Percentiles rank a stretch among this genome's conserved stretches.
These are phyloP conservation scores for Drosophila helvetica DNA, from an alignment of 2,888 invertebrate species.

Conservation along the genomic window DNA sequence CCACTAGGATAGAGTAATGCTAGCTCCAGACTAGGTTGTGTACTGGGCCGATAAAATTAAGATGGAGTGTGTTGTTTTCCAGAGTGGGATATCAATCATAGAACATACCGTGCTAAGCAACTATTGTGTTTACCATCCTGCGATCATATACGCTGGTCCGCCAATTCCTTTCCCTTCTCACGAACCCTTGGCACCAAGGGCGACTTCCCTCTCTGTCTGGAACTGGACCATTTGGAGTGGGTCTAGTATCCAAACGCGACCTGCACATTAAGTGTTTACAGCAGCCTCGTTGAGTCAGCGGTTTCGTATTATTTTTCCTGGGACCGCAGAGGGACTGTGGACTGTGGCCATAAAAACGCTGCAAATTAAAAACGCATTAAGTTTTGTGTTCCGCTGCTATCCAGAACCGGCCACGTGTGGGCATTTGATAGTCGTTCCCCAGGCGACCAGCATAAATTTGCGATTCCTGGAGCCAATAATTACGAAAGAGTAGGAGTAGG, in stretches of 20 bases:
- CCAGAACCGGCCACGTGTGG: conserved; percentile 53
- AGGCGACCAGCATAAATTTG: conserved; percentile 44
- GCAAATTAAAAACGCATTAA: conserved; percentile 72
- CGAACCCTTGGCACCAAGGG: background rate
- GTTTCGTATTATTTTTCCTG: conserved; percentile 33
- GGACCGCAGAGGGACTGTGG: conserved; percentile 17
- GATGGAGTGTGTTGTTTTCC: no score
- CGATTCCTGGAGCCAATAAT: conserved; percentile 56
- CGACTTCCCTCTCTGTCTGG: background rate
- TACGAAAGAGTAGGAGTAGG: conserved; percentile 15
- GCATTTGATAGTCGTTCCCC: conserved; percentile 41
- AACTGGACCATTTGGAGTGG: conserved; percentile 1
- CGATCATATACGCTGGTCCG: background rate
- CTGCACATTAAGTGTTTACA: conserved; percentile 52
- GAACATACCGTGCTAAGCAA: background rate
- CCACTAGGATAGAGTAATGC: no score
- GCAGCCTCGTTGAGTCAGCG: conserved; percentile 57
- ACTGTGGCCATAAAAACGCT: conserved; percentile 48
- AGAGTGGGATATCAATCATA: background rate
- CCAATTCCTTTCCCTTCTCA: background rate
- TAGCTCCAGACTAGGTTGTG: background rate
- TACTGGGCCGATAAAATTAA: background rate
- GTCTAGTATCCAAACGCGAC: conserved; percentile 37
- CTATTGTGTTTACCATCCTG: background rate
- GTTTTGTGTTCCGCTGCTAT: conserved; percentile 41